A percentile compares a stretch with the other conserved stretches of the same genome.
Evolutionary conservation across 2,888 invertebrate genomes (phyloP).

Genomic region (Diaperis boleti): DNA sequence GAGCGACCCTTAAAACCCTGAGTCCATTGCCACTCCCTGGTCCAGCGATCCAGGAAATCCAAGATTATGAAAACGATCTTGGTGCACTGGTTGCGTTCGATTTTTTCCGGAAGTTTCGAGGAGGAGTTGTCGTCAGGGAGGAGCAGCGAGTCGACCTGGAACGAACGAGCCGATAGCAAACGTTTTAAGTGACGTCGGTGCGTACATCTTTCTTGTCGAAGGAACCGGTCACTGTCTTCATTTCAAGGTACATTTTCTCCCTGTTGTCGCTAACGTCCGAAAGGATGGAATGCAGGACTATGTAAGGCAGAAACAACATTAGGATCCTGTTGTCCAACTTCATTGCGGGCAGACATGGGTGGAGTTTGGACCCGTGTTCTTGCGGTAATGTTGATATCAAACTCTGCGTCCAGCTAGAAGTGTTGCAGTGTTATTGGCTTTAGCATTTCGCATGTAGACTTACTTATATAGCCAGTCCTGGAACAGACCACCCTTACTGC

Average conservation of each 20-base stretch:
- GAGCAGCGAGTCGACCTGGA: constrained; percentile 48
- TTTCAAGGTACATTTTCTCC: constrained; percentile 69
- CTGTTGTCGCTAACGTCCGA: constrained; percentile 66
- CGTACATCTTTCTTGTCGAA: constrained; percentile 40
- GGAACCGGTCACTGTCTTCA: constrained; percentile 68
- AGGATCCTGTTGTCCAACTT: constrained; percentile 79
- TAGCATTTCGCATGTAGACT: too few species aligned
- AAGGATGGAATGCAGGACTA: constrained; percentile 75
- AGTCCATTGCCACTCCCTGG: constrained; percentile 72
- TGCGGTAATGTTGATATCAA: constrained; percentile 74
- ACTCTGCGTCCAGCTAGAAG: constrained; percentile 77
- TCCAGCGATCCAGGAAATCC: constrained; percentile 83
- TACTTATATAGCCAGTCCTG: constrained; percentile 81
- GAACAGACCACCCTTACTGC: constrained; percentile 75
- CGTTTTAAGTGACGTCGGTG: neutral
- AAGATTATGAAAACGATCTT: constrained; percentile 79
- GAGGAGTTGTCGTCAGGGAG: constrained; percentile 47
- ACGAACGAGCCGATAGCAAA: neutral
- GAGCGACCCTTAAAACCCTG: constrained; percentile 52
- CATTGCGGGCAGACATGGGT: constrained; percentile 81
- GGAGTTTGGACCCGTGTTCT: constrained; percentile 72
- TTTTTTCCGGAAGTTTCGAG: constrained; percentile 53
- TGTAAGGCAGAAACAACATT: constrained; percentile 81
- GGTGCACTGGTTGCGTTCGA: constrained; percentile 71
- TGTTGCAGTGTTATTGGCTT: too few species aligned